phyloP scores from a whole-genome alignment of 2,113 vertebrate species.

The Gallinago paraguaiae region DNA sequence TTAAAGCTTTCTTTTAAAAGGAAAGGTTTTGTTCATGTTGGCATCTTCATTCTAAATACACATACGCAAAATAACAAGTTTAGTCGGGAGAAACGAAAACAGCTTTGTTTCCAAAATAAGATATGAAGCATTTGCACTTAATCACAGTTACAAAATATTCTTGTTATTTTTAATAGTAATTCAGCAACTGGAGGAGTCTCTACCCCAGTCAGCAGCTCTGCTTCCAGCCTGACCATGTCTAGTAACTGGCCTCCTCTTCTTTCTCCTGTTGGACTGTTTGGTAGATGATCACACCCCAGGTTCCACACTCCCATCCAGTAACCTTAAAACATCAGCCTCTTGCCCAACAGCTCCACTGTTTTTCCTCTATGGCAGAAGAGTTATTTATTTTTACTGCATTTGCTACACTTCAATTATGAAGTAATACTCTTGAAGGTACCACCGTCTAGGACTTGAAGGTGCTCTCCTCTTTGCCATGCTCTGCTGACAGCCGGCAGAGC shows the following conservation, averaged over 20 bases:
- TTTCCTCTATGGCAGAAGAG: background rate
- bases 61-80: background rate
- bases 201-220: background rate
- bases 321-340: background rate
- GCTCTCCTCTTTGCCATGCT: background rate
- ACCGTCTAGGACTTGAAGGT: background rate
- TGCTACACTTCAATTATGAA: background rate
- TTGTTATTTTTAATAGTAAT: background rate
- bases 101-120: conserved; percentile 42
- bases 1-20: background rate
- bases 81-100: background rate
- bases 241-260: background rate
- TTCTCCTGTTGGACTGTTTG: background rate
- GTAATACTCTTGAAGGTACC: background rate
- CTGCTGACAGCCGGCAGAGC: background rate
- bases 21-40: background rate
- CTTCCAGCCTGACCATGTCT: background rate
- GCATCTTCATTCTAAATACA: background rate
- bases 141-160: conserved; percentile 28
- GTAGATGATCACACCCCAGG: background rate
- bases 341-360: background rate
- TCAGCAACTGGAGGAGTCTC: background rate
- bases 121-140: conserved; percentile 5
- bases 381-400: background rate
- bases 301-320: rapidly evolving